Conservation (phyloP, 1,140 invertebrate species). For the Thaumatotibia leucotreta region DNA sequence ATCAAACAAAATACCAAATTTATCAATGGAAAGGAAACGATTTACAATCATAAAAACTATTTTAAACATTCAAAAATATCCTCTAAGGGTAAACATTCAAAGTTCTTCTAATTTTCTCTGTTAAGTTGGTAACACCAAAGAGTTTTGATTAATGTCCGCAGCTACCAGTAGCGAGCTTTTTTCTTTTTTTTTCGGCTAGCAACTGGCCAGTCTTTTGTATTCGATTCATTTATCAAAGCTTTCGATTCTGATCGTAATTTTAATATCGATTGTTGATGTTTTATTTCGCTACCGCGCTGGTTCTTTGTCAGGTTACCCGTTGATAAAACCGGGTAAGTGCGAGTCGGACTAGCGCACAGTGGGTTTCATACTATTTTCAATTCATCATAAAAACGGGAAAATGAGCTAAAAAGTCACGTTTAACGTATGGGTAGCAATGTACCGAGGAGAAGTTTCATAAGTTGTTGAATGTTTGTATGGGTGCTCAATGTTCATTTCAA, state of each 20-base stretch:
- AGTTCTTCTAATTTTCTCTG: not conserved
- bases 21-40: slow-evolving; percentile 19
- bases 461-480: no score
- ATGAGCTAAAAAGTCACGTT: no score
- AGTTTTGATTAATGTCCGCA: slow-evolving; percentile 59
- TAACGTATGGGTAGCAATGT: no score
- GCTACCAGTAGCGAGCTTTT: slow-evolving; percentile 47
- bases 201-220: slow-evolving; percentile 42
- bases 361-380: no score
- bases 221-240: slow-evolving; percentile 61
- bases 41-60: not conserved
- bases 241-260: slow-evolving; percentile 55
- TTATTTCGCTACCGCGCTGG: not conserved
- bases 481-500: no score
- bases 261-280: slow-evolving; percentile 50
- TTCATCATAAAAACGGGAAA: no score
- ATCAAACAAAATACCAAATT: slow-evolving; percentile 14
- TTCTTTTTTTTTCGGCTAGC: slow-evolving; percentile 44
- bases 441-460: no score
- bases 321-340: no score
- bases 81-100: not conserved
- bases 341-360: no score
- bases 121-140: slow-evolving; percentile 32
- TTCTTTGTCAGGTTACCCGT: not conserved
- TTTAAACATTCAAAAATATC: not conserved